Base-by-base conservation (phyloP, 2,113 vertebrate genomes). In the Leptobrachium ailaonicum region DNA sequence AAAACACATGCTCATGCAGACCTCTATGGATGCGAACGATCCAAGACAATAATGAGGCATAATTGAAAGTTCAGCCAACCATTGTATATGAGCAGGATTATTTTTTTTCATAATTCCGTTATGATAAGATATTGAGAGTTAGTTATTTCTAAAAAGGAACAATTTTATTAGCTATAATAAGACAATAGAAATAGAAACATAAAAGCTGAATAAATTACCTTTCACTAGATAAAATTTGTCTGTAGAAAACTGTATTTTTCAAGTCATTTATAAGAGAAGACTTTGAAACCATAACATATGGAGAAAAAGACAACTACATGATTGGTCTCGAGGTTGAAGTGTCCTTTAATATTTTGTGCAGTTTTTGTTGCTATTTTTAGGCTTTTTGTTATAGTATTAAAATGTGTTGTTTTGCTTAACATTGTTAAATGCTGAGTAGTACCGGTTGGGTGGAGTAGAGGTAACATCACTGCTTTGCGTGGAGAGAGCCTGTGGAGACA, bases 1-100 rank as follows among this genome's bases (percentile, higher is more conserved):
- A 80, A 56, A 58, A 71, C 71, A 80, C 72, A 73, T 60, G 60
- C 20, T 68, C 71, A 73, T 73, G 66, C 50, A 74, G 47, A 80
- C 41, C 7, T 42, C 66, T 45, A 74, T 41, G 20, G 50, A 56
- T 56, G 43, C 41, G 50, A 80, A 74, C 41, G 42, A 73, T 64
- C 47, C 71, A 68, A 7, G 41, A 58, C 73, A 41, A 47, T 80
- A 74, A 80, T 80, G 78, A 71, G 41, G 63, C 78, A 68, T 74
- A 71, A 80, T 74, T 73, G 72, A 73, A 60, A 73, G 43, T 45
- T 80, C 53, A 80, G 41, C 50, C 64, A 68, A 43, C 40, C 63
- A 60, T 12, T 80, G 43, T 74, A 41, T 66, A 58, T 79, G 53
- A 80, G 63, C 41, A 32, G 50, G 71, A 68, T 60, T 68, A 80